Base-by-base conservation (phyloP, 1,140 invertebrate species). In the Hesperophylax magnus region DNA sequence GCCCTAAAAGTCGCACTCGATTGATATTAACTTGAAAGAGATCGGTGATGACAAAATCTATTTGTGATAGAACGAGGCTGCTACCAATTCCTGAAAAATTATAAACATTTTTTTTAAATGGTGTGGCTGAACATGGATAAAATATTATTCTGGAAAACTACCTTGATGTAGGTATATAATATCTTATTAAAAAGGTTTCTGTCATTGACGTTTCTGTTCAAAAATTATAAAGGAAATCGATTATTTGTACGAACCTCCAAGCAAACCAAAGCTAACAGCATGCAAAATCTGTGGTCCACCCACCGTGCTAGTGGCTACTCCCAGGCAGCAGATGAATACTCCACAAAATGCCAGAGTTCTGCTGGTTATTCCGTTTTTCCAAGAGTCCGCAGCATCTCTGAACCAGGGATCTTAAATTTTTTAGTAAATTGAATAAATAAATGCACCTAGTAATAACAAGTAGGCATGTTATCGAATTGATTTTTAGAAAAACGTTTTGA, bases 351-450 rank as follows among this genome's bases (percentile, higher is more conserved):
- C 87, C 86, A 90, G 86, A 47, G 87, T 85, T 11, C 88, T 86
- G 71, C 87, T 87, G 0, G 87, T 88, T 1, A 85, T 74, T 5
- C 84, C 80, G 7, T 86, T 86, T 5, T 88, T 88, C 88, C 89
- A 90, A 11, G 88, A 88, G 27, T 90, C 88, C n/a, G 88, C 87
- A 18, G 88, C 88, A 72, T 90, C 89, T 76, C 88, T 84, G 80
- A 87, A 90, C 88, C 88, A 89, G 77, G 88, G 88, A 87, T 90
- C 89, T 90, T 84, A 31, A 87, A 82, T 3, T 65, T 47, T 14
- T 52, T 1, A 27, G 65, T 2, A 18, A n/a, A 52, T 52, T n/a
- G 65, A 9, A 78, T 18, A 47, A 47, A 47, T 8, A 47, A 11
- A 8, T 14, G 39, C 14, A 47, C 11, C 11, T 27, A 47, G 39